Evolutionary conservation across 2,113 vertebrate genomes (phyloP).

Genomic region (Bolborhynchus lineola): DNA sequence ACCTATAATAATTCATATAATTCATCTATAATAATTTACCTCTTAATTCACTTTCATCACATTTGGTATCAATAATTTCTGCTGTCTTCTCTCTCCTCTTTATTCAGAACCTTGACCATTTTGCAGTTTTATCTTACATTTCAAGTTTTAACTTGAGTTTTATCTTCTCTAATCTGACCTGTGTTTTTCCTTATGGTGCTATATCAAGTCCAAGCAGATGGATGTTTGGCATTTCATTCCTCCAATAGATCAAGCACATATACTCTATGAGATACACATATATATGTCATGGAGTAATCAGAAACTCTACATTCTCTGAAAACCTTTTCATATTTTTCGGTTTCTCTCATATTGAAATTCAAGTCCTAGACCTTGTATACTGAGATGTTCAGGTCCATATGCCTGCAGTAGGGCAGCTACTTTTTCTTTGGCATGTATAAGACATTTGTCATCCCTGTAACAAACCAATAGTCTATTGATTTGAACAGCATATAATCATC

Average conservation of each 20-base stretch:
- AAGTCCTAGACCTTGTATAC: not conserved
- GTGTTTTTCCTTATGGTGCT: not conserved
- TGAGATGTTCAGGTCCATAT: not conserved
- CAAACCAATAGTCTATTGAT: not conserved
- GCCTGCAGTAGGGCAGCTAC: not conserved
- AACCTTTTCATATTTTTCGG: fast-evolving
- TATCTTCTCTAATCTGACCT: not conserved
- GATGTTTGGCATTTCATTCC: not conserved
- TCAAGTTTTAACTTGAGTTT: not conserved
- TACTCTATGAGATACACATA: not conserved
- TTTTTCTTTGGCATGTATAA: not conserved
- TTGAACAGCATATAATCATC: not conserved
- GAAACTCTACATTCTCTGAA: not conserved
- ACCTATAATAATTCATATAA: not conserved
- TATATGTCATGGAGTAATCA: not conserved
- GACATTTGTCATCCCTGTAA: not conserved
- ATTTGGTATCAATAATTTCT: not conserved
- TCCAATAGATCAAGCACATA: not conserved
- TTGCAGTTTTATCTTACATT: not conserved
- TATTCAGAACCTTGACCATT: not conserved
- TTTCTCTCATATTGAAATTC: not conserved
- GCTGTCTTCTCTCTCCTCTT: not conserved
- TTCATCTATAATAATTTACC: too few species aligned
- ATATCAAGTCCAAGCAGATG: not conserved
- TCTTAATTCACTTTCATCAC: not conserved